Evolutionary conservation across 2,888 invertebrate genomes (phyloP), one percentile per base, ranked within the genome.

Genomic region (Steinernema hermaphroditum): DNA sequence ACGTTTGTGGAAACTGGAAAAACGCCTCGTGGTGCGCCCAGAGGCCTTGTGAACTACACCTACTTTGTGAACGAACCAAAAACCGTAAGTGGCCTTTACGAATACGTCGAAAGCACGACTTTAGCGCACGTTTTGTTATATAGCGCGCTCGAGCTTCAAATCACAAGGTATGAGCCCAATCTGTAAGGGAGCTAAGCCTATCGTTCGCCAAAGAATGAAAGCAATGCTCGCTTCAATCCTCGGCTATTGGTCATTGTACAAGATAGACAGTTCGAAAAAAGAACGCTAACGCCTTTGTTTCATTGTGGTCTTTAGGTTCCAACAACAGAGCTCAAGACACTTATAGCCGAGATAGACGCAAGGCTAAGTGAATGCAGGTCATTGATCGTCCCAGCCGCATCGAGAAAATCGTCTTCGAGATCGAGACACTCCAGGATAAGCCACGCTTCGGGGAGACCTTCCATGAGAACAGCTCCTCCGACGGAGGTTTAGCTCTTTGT

Each of bases 1-100:
- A 85, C 85, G 2, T 85, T 85, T 73, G 82, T 85, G 14, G 85
- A 83, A 32, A 81, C 81, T 12, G 80, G 82, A 43, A 77, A 84
- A 77, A 78, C 81, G 34, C 80, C 81, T 29, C 73, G 83, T 6
- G 83, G 82, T 4, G 78, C 75, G 41, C 84, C 84, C 2, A 68
- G 84, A n/a, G 84, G 84, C 24, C 74, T 84, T 2, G 81, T 80
- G 1, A 82, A 69, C 0, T 81, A 82, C 43, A 84, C 82, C 81
- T 77, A 77, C 27, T 70, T 72, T 12, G 77, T 75, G 12, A 68
- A 77, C 19, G 74, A 75, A 46, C 75, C 78, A 14, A 74, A 73
- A n/a, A 54, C 68, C 71, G 77, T 71, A 72, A 46, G 69, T 22
- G 19, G 2, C 22, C 6, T n/a, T 6, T 19, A 14, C 8, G 16